Conservation (phyloP, 2,888 invertebrate species). For the Drosophila setosimentum region DNA sequence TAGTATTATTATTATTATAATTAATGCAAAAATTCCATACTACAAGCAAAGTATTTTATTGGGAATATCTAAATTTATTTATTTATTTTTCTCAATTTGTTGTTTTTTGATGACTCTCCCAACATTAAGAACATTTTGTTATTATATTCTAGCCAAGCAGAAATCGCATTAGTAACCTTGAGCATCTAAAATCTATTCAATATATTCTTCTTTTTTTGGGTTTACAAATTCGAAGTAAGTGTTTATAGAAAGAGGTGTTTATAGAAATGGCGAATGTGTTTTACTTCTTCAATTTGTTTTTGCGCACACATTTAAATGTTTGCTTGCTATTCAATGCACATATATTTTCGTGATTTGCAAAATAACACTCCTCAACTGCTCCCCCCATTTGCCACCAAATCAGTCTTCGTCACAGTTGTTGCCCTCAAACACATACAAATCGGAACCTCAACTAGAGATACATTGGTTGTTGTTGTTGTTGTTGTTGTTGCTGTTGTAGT, state of each 20-base stretch:
- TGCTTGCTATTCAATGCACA: constrained; percentile 38
- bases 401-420: constrained; percentile 6
- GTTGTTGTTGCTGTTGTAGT: constrained; percentile 15
- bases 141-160: not conserved
- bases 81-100: not conserved
- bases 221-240: not conserved
- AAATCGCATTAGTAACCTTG: not conserved
- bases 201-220: not conserved
- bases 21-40: not conserved
- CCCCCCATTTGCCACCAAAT: not conserved
- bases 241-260: not conserved
- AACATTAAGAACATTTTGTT: not conserved
- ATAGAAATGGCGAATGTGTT: constrained; percentile 16
- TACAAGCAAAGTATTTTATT: not conserved
- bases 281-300: constrained; percentile 12
- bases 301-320: constrained; percentile 14
- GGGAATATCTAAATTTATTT: not conserved
- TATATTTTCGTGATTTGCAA: constrained; percentile 50
- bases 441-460: not conserved
- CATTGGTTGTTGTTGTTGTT: constrained; percentile 1
- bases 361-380: constrained; percentile 12
- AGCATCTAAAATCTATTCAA: not conserved
- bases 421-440: not conserved
- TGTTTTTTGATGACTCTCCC: not conserved
- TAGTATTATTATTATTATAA: not conserved